phyloP scores from a whole-genome alignment of 1,140 invertebrate genomes.

The Bombus waltoni region DNA sequence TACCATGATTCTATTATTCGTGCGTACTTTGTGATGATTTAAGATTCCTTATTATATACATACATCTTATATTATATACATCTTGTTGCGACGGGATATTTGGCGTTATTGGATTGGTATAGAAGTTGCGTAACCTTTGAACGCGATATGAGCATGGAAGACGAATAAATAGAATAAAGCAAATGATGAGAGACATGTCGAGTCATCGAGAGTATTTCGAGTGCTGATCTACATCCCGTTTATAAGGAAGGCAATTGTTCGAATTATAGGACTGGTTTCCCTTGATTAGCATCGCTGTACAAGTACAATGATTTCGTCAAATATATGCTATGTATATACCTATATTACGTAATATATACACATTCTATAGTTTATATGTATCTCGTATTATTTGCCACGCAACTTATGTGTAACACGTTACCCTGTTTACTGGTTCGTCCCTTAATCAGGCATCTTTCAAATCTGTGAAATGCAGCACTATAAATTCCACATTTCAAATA shows the following conservation, averaged over 20 bases:
- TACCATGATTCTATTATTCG: too few species aligned
- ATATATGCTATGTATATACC: background rate
- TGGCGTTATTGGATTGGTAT: too few species aligned
- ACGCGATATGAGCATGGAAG: too few species aligned
- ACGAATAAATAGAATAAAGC: background rate
- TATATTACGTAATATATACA: background rate
- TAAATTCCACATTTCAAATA: too few species aligned
- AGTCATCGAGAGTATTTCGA: constrained; percentile 5
- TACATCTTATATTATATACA: too few species aligned
- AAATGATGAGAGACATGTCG: background rate
- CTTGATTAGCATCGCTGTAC: constrained; percentile 50
- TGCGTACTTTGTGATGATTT: too few species aligned
- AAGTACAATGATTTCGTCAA: constrained; percentile 14
- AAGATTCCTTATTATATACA: too few species aligned
- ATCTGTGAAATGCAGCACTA: too few species aligned
- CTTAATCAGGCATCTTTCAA: too few species aligned
- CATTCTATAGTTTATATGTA: constrained; percentile 26
- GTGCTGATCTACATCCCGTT: background rate
- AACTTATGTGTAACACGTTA: background rate
- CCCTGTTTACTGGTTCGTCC: too few species aligned
- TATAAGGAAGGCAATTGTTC: background rate
- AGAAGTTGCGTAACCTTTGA: background rate
- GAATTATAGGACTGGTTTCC: constrained; percentile 61
- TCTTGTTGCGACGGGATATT: too few species aligned
- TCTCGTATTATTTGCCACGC: background rate